Evolutionary conservation across 2,888 invertebrate species (phyloP).

Genomic region (Mesorhabditis belari): DNA sequence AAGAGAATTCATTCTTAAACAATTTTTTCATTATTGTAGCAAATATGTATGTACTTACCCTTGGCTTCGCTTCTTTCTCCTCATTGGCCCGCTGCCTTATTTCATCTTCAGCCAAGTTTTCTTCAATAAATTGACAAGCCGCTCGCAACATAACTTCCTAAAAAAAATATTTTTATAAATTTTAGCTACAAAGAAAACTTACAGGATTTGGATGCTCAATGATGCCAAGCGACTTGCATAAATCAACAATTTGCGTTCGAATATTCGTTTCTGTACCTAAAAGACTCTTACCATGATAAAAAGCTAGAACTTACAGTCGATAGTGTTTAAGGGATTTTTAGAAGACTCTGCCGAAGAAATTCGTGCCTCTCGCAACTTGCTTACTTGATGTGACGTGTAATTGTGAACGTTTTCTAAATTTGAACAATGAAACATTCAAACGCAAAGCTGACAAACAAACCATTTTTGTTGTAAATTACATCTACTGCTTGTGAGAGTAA

Average conservation of each 20-base stretch:
- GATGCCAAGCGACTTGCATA: conserved; percentile 24
- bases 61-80: conserved; percentile 3
- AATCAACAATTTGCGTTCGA: conserved; percentile 2
- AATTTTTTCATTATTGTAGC: not conserved
- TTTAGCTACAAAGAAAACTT: not conserved
- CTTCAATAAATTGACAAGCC: conserved; percentile 24
- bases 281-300: not conserved
- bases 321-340: not conserved
- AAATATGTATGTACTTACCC: not conserved
- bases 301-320: not conserved
- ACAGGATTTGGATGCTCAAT: conserved; percentile 18
- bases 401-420: conserved; percentile 5
- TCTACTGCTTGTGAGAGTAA: conserved; percentile 19
- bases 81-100: conserved; percentile 12
- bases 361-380: not conserved
- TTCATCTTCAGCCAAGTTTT: conserved; percentile 17
- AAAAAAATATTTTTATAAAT: not conserved
- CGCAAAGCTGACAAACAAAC: conserved; percentile 6
- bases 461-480: conserved; percentile 19
- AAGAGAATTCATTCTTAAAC: conserved; percentile 13
- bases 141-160: conserved; percentile 13
- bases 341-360: not conserved
- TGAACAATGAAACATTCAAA: not conserved
- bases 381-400: conserved; percentile 1
- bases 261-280: not conserved